Evolutionary conservation across 2,113 vertebrate genomes (phyloP).

Genomic region (Scartelaos histophorus): DNA sequence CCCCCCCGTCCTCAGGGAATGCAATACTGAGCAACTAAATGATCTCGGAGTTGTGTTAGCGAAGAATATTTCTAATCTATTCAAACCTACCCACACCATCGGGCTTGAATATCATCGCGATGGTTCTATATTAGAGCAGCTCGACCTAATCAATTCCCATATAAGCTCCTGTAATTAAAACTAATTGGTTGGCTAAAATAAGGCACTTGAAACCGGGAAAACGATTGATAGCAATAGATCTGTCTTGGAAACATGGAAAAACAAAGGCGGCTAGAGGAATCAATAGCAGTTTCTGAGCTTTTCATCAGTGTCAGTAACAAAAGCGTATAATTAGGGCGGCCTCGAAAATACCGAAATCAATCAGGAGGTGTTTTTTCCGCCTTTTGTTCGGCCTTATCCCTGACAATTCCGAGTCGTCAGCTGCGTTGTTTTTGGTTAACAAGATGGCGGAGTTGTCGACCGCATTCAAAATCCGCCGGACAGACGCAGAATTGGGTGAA

Average conservation of each 20-base stretch:
- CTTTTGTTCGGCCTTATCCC: conserved; percentile 5
- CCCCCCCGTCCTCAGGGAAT: too few relatives aligned
- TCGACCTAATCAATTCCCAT: conserved; percentile 57
- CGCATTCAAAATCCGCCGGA: conserved; percentile 32
- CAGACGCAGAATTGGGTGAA: conserved; percentile 2
- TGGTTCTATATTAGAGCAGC: conserved; percentile 22
- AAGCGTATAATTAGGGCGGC: conserved; percentile 61
- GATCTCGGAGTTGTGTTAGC: background rate
- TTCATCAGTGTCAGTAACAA: conserved; percentile 63
- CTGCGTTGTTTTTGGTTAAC: conserved; percentile 47
- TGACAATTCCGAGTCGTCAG: conserved; percentile 32
- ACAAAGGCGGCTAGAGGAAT: conserved; percentile 48
- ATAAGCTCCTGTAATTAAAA: conserved; percentile 61
- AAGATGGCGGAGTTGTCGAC: conserved; percentile 16
- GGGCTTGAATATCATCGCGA: background rate
- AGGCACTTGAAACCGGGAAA: conserved; percentile 45
- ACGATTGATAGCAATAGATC: conserved; percentile 59
- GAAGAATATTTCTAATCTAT: background rate
- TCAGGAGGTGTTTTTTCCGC: conserved; percentile 33
- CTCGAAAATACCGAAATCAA: conserved; percentile 61
- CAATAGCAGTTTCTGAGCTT: conserved; percentile 62
- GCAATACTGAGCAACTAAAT: background rate
- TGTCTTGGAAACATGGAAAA: conserved; percentile 31
- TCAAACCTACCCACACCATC: background rate
- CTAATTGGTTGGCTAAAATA: conserved; percentile 51